Evolutionary conservation across 1,140 invertebrate species (phyloP).

Genomic region (Tribolium madens): DNA sequence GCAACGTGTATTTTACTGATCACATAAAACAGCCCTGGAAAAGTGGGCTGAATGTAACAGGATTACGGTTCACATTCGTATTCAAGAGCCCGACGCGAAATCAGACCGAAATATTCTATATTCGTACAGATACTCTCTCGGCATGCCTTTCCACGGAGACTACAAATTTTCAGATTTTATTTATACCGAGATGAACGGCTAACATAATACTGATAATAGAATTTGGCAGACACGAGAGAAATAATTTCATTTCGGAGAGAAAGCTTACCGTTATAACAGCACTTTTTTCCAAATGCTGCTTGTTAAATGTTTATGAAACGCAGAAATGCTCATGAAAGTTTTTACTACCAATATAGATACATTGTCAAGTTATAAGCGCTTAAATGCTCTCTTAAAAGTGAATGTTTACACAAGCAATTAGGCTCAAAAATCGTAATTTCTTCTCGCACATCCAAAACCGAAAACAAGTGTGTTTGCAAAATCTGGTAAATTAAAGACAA

Average conservation of each 20-base stretch:
- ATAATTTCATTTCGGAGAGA: neutral
- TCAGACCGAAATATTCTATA: slow-evolving; percentile 45
- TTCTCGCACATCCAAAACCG: too few relatives aligned
- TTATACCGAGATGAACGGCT: neutral
- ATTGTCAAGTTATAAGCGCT: neutral
- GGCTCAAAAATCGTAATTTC: too few relatives aligned
- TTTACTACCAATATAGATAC: neutral
- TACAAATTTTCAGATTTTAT: slow-evolving; percentile 33
- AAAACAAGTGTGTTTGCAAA: too few relatives aligned
- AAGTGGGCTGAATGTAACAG: slow-evolving; percentile 46
- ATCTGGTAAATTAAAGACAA: too few relatives aligned
- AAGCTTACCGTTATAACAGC: neutral
- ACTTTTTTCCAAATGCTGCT: neutral
- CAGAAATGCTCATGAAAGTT: neutral
- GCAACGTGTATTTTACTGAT: slow-evolving; percentile 58
- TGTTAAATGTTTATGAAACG: neutral
- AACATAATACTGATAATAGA: neutral
- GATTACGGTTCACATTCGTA: slow-evolving; percentile 46
- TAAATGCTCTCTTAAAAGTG: neutral
- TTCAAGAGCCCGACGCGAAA: slow-evolving; percentile 37
- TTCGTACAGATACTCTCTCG: slow-evolving; percentile 31
- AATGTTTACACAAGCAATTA: too few relatives aligned
- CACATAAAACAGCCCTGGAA: slow-evolving; percentile 52
- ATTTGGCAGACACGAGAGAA: neutral
- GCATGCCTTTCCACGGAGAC: slow-evolving; percentile 10